Conservation (phyloP, 2,797 vertebrate genomes). For the Poeciliopsis infans region DNA sequence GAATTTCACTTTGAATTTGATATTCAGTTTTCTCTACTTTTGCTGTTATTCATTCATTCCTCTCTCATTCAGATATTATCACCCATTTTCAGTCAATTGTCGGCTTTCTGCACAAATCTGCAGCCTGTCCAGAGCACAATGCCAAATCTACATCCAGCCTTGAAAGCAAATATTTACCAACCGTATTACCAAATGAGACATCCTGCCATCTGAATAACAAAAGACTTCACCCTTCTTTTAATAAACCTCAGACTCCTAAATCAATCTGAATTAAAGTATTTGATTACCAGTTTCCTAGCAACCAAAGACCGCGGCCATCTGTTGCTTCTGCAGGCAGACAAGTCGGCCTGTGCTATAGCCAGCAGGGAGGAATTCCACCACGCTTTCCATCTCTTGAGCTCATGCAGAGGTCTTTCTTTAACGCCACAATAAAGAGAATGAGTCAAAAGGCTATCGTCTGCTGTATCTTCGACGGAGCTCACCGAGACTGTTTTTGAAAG, state of each 20-base stretch:
- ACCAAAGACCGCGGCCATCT: constrained; percentile 83
- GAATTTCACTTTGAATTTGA: neutral
- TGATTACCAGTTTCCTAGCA: constrained; percentile 87
- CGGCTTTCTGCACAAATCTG: constrained; percentile 23
- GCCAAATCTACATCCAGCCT: constrained; percentile 44
- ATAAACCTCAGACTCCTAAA: constrained; percentile 75
- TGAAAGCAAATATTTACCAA: constrained; percentile 57
- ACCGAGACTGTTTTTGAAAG: constrained; percentile 67
- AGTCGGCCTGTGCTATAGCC: constrained; percentile 61
- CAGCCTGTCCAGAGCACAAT: constrained; percentile 26
- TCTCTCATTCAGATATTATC: constrained; percentile 16
- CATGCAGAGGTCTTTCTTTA: constrained; percentile 49
- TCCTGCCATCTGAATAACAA: constrained; percentile 68
- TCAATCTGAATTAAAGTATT: constrained; percentile 81
- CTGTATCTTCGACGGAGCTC: constrained; percentile 48
- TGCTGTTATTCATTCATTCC: constrained; percentile 16
- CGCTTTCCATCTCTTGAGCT: constrained; percentile 55
- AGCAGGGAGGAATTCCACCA: constrained; percentile 81
- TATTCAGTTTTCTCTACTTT: neutral
- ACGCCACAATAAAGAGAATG: constrained; percentile 33
- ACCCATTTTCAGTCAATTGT: constrained; percentile 32
- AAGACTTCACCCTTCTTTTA: constrained; percentile 72
- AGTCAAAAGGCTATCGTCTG: constrained; percentile 37
- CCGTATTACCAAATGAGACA: constrained; percentile 57
- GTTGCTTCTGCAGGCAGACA: constrained; percentile 79